phyloP scores from a whole-genome alignment of 2,888 invertebrate species.

The Lasioglossum oenotherae region DNA sequence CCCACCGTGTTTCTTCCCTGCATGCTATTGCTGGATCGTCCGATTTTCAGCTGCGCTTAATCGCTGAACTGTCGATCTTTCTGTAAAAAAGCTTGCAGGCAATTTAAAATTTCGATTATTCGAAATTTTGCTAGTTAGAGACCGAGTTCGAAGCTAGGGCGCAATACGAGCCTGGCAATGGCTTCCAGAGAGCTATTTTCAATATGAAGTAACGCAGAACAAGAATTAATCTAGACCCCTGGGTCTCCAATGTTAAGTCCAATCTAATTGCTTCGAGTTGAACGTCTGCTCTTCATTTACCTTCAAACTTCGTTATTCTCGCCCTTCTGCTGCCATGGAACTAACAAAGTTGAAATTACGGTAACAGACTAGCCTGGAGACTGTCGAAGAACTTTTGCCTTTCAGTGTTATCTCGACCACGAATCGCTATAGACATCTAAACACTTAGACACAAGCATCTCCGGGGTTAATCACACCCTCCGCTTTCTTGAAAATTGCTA shows the following conservation, averaged over 20 bases:
- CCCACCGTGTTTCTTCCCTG: not conserved
- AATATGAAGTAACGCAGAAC: not conserved
- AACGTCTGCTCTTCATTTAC: not conserved
- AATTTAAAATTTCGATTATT: too few species aligned
- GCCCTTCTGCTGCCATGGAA: not conserved
- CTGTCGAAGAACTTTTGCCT: not conserved
- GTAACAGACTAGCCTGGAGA: not conserved
- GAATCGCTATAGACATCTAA: not conserved
- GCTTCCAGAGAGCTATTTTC: not conserved
- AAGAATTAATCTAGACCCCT: not conserved
- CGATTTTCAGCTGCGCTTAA: not conserved
- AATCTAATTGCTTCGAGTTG: not conserved
- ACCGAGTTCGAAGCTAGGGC: not conserved
- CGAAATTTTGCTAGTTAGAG: not conserved
- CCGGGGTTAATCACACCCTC: too few species aligned
- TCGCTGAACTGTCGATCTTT: not conserved
- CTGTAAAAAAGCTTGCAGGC: not conserved
- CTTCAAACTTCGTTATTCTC: not conserved
- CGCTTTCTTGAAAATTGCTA: too few species aligned
- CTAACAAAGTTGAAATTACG: not conserved
- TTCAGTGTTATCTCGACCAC: not conserved
- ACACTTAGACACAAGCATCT: not conserved
- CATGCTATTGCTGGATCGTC: not conserved
- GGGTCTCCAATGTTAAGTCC: not conserved
- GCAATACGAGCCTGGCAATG: too few species aligned